Base-by-base conservation (phyloP, 2,113 vertebrate species). In the Gobio gobio region DNA sequence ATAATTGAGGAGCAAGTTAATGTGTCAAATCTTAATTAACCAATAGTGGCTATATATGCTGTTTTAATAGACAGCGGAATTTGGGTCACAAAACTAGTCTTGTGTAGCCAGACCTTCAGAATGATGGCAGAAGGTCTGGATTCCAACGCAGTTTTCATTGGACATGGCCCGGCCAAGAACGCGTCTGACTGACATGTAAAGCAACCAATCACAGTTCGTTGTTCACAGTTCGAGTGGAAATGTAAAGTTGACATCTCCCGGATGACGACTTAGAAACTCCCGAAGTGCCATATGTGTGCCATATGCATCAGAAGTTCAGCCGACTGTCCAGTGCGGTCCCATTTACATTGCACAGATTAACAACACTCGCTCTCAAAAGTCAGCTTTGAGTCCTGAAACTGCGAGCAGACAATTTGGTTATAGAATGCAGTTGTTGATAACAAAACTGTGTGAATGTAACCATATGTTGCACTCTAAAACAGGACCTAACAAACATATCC, bases 401-500 rank as follows among this genome's bases (percentile, higher is more conserved):
- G 20, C 2, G 18, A 56, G 51, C 5, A 20, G 5, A 5, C 6
- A 68, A 10, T 20, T 68, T 36, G 29, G 16, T 68, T 20, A 10
- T 20, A 36, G 72, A 24, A 75, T 75, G 43, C n/a, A 24, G 22
- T 74, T 49, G 4, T 74, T 24, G 2, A 16, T 26, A 14, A 74
- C n/a, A 47, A 49, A 75, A 75, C n/a, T 9, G n/a, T 40, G 7
- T 49, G 20, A 75, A 51, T 2, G 14, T 16, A 49, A 24, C 43
- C 70, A 74, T 47, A 29, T 36, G 22, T 68, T 8, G 10, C 4
- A 0, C 59, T 26, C 24, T 63, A 63, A 63, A 63, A 86, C 40
- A 83, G 87, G 88, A 29, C 29, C 29, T 72, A 8, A 33, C 2
- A 24, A 24, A 24, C 6, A 2, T 49, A 75, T 47, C 43, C 47